Evolutionary conservation across 1,140 invertebrate species (phyloP), one percentile per base, ranked within the genome.

Genomic region (Stegodyphus dumicola): DNA sequence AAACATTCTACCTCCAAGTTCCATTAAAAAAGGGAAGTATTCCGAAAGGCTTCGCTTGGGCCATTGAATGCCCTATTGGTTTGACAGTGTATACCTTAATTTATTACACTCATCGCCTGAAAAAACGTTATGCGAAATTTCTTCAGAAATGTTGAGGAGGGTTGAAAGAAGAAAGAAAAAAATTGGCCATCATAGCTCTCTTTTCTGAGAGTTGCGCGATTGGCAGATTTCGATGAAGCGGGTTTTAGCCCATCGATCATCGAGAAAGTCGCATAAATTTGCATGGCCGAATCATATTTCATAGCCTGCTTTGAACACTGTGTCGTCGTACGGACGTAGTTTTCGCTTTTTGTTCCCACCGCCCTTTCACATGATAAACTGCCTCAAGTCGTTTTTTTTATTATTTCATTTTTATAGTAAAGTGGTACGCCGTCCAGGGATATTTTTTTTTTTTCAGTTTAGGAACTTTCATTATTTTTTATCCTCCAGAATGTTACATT

Each of bases 271-370:
- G 73, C 73, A 56, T 75, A 75, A 75, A 75, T 75, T 75, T 75
- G 73, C 73, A 75, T 75, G 53, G 73, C 7, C 9, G 52, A 11
- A 6, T 60, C 73, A 75, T 75, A 75, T 75, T 75, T 75, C 73
- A 75, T 75, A 33, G 52, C 33, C n/a, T 75, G 17, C 54, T 48
- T 75, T 18, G 17, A 75, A 75, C 18, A 60, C 53, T 60, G 73
- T 75, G 73, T 60, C 60, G 73, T 75, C 53, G 73, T 54, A 33
- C 48, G 17, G 73, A 75, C 33, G 33, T 33, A 33, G 33, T 52
- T 75, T 75, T 75, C 53, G 60, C 53, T 75, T 75, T 75, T 75
- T 75, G 73, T 75, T 60, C 60, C 73, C 33, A 33, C 33, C 33
- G 33, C 33, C 33, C 33, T 53, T 17, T 11, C 60, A 11, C 60